Percentiles rank a stretch among this genome's conserved stretches.
Evolutionary conservation across 2,113 vertebrate species (phyloP).

Genomic region (Poeciliopsis prolifica): DNA sequence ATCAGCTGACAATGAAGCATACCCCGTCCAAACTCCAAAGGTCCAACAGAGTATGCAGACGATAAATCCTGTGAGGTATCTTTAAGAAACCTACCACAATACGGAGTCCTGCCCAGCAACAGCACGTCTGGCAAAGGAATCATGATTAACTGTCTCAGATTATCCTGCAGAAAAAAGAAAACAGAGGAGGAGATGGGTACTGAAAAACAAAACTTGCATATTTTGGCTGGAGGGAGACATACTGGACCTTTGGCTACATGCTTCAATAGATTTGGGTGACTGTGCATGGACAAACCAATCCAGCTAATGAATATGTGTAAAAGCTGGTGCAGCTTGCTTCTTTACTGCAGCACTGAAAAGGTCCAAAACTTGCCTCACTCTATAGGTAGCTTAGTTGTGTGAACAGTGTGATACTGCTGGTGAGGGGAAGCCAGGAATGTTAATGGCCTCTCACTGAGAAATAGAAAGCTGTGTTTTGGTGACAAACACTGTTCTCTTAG

Average conservation of each 20-base stretch:
- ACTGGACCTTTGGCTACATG: slow-evolving; percentile 28
- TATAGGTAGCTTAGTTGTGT: background rate
- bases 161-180: slow-evolving; percentile 59
- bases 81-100: slow-evolving; percentile 63
- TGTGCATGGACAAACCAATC: slow-evolving; percentile 39
- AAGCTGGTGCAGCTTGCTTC: slow-evolving; percentile 43
- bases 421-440: background rate
- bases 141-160: slow-evolving; percentile 74
- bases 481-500: background rate
- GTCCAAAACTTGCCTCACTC: slow-evolving; percentile 22
- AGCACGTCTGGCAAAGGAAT: slow-evolving; percentile 74
- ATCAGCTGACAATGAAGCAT: slow-evolving; percentile 2
- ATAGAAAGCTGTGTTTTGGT: background rate
- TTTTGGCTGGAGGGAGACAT: slow-evolving; percentile 15
- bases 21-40: slow-evolving; percentile 2
- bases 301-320: slow-evolving; percentile 46
- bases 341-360: slow-evolving; percentile 33
- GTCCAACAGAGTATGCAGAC: background rate
- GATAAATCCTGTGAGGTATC: slow-evolving; percentile 2
- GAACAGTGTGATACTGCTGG: background rate
- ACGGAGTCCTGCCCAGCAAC: slow-evolving; percentile 69
- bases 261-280: slow-evolving; percentile 39
- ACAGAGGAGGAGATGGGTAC: background rate
- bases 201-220: slow-evolving; percentile 21
- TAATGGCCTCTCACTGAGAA: background rate